Conservation (phyloP, 2,113 vertebrate genomes). For the Hemichromis elongatus region DNA sequence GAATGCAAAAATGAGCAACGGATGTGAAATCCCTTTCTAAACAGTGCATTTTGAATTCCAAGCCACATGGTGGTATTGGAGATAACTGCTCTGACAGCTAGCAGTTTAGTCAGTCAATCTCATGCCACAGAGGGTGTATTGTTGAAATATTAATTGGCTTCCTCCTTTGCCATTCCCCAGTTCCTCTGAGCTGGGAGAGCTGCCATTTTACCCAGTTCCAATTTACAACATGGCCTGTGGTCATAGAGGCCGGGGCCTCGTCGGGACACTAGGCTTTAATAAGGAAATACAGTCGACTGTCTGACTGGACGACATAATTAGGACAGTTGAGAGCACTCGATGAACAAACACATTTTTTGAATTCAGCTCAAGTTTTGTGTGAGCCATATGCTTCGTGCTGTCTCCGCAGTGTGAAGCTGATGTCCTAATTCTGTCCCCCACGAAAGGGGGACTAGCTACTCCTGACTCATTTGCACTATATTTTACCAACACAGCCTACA, state of each 20-base stretch:
- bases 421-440: slow-evolving; percentile 36
- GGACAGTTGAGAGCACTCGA: slow-evolving; percentile 11
- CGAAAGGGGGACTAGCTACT: neutral
- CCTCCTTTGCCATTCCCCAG: slow-evolving; percentile 28
- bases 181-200: slow-evolving; percentile 42
- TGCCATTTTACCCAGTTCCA: slow-evolving; percentile 51
- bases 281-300: slow-evolving; percentile 9
- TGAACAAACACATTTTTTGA: slow-evolving; percentile 39
- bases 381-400: slow-evolving; percentile 8
- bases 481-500: neutral
- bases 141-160: slow-evolving; percentile 63
- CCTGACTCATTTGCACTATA: neutral
- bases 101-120: slow-evolving; percentile 49
- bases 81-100: slow-evolving; percentile 34
- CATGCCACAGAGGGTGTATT: slow-evolving; percentile 40
- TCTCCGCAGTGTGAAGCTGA: slow-evolving; percentile 1
- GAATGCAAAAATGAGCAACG: slow-evolving; percentile 14
- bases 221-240: slow-evolving; percentile 48
- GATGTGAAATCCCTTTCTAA: slow-evolving; percentile 2
- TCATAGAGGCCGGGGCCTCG: slow-evolving; percentile 30
- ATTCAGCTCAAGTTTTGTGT: slow-evolving; percentile 23
- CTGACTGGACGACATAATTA: slow-evolving; percentile 36
- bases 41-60: slow-evolving; percentile 14
- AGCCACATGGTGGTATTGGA: slow-evolving; percentile 13
- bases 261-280: slow-evolving; percentile 34